phyloP scores from a whole-genome alignment of 1,140 invertebrate species.

The Zaprionus inermis region DNA sequence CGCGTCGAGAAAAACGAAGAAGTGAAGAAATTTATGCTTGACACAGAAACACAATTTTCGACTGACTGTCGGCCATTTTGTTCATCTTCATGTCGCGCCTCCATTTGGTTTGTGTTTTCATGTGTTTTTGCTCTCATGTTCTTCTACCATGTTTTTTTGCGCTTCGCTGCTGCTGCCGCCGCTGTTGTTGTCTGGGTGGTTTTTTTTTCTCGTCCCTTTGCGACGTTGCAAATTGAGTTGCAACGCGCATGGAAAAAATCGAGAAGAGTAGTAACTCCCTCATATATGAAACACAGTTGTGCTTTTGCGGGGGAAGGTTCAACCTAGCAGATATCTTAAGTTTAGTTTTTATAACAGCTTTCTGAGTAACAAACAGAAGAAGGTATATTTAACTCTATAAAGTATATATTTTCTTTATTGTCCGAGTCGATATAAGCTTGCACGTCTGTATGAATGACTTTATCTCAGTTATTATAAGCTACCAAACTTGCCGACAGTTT shows the following conservation, averaged over 20 bases:
- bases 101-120: conserved; percentile 41
- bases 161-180: background rate
- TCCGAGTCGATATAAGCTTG: too few species aligned
- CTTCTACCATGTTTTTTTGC: background rate
- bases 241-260: conserved; percentile 39
- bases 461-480: background rate
- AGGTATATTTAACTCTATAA: too few species aligned
- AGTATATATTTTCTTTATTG: too few species aligned
- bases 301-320: background rate
- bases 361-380: too few species aligned
- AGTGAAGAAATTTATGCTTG: conserved; percentile 74
- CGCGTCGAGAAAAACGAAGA: background rate
- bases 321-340: conserved; percentile 33
- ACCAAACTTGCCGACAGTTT: too few species aligned
- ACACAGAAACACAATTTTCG: conserved; percentile 79
- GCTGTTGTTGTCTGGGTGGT: background rate
- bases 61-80: conserved; percentile 73
- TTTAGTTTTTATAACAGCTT: background rate
- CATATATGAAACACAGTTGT: background rate
- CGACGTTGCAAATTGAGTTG: conserved; percentile 57
- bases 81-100: conserved; percentile 42
- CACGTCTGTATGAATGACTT: background rate
- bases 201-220: background rate
- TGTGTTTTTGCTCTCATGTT: background rate
- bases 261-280: background rate